Evolutionary conservation across 2,113 vertebrate genomes (phyloP).

Genomic region (Mellivora capensis): DNA sequence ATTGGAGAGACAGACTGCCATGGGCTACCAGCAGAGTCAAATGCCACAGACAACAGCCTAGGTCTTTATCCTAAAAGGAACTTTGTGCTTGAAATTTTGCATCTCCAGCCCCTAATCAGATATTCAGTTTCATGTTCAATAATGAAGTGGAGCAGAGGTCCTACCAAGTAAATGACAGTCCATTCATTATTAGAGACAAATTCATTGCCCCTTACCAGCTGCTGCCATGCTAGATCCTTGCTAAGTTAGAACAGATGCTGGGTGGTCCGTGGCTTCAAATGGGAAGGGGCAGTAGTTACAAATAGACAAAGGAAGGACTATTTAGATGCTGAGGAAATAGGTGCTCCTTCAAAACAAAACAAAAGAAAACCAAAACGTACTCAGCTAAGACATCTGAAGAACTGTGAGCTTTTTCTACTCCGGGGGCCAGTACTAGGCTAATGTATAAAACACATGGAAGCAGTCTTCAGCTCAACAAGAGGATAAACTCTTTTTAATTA

Average conservation of each 20-base stretch:
- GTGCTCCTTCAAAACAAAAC: neutral
- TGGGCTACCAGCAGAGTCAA: neutral
- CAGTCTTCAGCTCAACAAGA: neutral
- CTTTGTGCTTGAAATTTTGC: neutral
- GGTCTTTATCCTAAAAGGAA: neutral
- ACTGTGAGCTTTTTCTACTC: neutral
- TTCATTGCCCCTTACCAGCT: neutral
- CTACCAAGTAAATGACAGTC: neutral
- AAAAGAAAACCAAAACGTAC: neutral
- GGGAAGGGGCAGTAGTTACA: neutral
- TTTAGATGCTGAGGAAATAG: neutral
- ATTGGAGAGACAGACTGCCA: neutral
- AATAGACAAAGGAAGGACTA: neutral
- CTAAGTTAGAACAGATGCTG: neutral
- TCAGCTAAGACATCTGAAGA: neutral
- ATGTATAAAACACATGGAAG: neutral
- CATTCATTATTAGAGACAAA: neutral
- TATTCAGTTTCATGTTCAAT: neutral
- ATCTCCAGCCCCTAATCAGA: neutral
- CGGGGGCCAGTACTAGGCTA: neutral
- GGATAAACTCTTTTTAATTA: neutral
- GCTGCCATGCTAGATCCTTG: neutral
- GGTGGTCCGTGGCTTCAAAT: neutral
- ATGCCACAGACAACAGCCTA: neutral
- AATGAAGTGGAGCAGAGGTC: neutral